These are phyloP conservation scores for Platypus cylindrus DNA, from an alignment of 2,888 invertebrate species.

Conservation along the genomic window DNA sequence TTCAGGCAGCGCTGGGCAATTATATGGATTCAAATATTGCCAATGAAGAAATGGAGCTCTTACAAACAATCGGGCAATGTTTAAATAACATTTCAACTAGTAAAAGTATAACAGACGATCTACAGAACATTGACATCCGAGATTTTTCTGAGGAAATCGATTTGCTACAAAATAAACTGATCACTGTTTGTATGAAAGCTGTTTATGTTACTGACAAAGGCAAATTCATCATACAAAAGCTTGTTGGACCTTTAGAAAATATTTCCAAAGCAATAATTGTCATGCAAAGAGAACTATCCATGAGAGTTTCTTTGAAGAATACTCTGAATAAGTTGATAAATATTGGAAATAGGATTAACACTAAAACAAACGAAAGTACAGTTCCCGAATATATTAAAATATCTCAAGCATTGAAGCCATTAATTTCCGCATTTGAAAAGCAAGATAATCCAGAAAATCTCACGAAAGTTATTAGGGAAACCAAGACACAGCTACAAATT, in stretches of 20 bases:
- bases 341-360: conserved; percentile 7
- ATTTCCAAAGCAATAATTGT: conserved; percentile 29
- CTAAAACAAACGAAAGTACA: conserved; percentile 5
- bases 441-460: conserved; percentile 6
- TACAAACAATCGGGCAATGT: conserved; percentile 24
- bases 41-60: conserved; percentile 23
- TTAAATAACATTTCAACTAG: conserved; percentile 20
- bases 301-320: conserved; percentile 17
- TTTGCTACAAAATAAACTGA: conserved; percentile 29
- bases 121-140: conserved; percentile 17
- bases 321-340: conserved; percentile 14
- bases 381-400: conserved; percentile 3
- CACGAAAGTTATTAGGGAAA: conserved; percentile 3
- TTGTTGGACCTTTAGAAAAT: conserved; percentile 28
- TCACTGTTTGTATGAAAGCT: conserved; percentile 29
- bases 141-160: conserved; percentile 26
- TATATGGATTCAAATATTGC: conserved; percentile 21
- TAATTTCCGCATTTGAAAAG: conserved; percentile 6
- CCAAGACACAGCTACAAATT: conserved; percentile 4
- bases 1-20: conserved; percentile 22
- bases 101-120: conserved; percentile 7
- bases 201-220: conserved; percentile 23
- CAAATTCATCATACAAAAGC: conserved; percentile 26
- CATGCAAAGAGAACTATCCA: conserved; percentile 25
- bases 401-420: conserved; percentile 5